Conservation (phyloP, 2,113 vertebrate species). For the Tretioscincus oriximinensis region DNA sequence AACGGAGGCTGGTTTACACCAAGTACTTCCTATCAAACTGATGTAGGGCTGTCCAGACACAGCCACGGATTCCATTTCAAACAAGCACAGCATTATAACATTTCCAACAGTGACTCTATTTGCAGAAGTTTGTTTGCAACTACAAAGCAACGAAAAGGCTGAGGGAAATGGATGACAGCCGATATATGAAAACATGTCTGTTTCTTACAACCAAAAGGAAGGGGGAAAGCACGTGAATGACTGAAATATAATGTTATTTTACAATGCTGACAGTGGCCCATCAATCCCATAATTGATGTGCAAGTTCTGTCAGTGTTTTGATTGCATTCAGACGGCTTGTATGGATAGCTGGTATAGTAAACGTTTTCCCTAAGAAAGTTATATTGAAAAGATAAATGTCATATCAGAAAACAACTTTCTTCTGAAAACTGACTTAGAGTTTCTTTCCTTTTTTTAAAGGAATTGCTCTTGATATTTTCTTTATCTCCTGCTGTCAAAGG, state of each 20-base stretch:
- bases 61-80: background rate
- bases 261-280: background rate
- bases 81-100: background rate
- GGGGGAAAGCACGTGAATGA: slow-evolving; percentile 27
- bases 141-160: slow-evolving; percentile 52
- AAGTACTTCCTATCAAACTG: background rate
- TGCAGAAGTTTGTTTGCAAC: background rate
- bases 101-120: background rate
- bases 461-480: background rate
- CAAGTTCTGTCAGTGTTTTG: slow-evolving; percentile 33
- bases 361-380: background rate
- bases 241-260: slow-evolving; percentile 33
- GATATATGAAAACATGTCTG: slow-evolving; percentile 10
- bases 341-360: slow-evolving; percentile 24
- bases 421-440: background rate
- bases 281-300: background rate
- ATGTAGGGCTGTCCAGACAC: background rate
- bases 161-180: slow-evolving; percentile 24
- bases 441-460: background rate
- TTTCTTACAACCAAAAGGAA: background rate
- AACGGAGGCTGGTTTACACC: background rate
- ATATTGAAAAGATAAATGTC: slow-evolving; percentile 10
- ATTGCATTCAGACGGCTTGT: slow-evolving; percentile 30
- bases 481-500: background rate
- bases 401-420: background rate